phyloP scores from a whole-genome alignment of 2,797 vertebrate genomes.

The Taeniopygia guttata region DNA sequence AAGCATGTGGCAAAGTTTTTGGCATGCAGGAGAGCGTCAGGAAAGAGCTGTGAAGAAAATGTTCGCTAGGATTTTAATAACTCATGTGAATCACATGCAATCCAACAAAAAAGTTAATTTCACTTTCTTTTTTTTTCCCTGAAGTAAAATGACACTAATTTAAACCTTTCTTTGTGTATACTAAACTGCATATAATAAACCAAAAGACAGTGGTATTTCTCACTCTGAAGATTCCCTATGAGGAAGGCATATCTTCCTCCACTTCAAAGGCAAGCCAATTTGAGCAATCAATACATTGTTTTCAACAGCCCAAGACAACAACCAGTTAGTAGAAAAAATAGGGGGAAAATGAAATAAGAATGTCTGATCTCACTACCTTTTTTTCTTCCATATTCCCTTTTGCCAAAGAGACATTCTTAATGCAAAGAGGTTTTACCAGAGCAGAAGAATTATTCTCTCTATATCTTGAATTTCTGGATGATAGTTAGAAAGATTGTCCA shows the following conservation, averaged over 20 bases:
- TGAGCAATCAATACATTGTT: not conserved
- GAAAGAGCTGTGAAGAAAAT: not conserved
- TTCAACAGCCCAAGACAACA: not conserved
- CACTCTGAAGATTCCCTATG: not conserved
- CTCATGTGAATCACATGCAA: not conserved
- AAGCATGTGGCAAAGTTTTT: not conserved
- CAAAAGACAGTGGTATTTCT: not conserved
- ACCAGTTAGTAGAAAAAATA: not conserved
- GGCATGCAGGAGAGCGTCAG: not conserved
- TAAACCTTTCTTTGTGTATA: not conserved
- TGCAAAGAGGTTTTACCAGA: not conserved
- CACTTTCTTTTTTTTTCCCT: accelerated
- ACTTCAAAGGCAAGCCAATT: not conserved
- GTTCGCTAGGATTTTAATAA: not conserved
- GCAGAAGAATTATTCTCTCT: not conserved
- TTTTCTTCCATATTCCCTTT: not conserved
- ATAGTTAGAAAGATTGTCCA: not conserved
- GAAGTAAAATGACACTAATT: not conserved
- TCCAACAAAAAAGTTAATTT: not conserved
- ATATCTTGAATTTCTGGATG: not conserved
- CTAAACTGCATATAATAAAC: not conserved
- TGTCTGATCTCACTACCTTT: not conserved
- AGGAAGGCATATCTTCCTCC: not conserved
- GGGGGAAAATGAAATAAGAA: not conserved
- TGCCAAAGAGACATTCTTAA: not conserved